Conservation (phyloP, 2,113 vertebrate species). For the Cyanoderma ruficeps region DNA sequence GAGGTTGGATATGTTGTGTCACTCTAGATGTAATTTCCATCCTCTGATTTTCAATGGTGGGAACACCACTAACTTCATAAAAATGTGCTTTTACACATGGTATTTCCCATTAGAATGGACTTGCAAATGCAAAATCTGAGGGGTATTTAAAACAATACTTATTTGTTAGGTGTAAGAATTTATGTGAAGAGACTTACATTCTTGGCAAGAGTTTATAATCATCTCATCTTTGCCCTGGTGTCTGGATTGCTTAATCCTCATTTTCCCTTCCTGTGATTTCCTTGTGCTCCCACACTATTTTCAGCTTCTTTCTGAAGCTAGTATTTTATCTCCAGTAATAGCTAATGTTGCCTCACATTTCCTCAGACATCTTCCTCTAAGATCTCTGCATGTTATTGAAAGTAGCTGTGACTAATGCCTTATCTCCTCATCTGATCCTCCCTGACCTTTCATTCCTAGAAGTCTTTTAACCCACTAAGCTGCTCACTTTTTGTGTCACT, state of each 20-base stretch:
- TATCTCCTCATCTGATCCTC: neutral
- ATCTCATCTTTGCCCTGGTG: neutral
- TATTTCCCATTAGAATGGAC: neutral
- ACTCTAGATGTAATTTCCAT: neutral
- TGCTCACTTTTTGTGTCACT: neutral
- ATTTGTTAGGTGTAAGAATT: neutral
- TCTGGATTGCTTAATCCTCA: neutral
- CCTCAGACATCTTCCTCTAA: neutral
- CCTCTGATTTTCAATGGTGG: neutral
- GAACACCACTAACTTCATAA: neutral
- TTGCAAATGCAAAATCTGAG: neutral
- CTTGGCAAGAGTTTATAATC: neutral
- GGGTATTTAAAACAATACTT: neutral
- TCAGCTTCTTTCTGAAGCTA: neutral
- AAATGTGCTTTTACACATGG: neutral
- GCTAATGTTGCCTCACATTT: neutral
- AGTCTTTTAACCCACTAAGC: neutral
- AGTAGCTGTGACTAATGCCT: neutral
- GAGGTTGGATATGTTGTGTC: accelerated
- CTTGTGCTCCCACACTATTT: neutral
- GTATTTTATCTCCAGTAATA: neutral
- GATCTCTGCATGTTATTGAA: neutral
- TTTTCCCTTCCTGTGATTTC: neutral
- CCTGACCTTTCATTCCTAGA: neutral
- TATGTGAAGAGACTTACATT: neutral